Percentiles rank a stretch among this genome's conserved stretches.
phyloP scores from a whole-genome alignment of 2,113 vertebrate genomes.

The Brachyistius frenatus region DNA sequence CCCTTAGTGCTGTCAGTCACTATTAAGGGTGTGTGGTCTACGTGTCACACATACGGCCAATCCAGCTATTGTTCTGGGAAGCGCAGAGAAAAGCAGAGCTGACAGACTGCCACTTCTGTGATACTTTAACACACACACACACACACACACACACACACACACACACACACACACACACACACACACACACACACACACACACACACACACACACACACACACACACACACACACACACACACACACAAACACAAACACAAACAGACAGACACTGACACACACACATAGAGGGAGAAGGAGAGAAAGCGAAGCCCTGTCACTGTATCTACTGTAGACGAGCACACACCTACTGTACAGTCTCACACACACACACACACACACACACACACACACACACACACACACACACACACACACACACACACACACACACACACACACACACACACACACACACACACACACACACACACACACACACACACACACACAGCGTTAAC shows the following conservation, averaged over 20 bases:
- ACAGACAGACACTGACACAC: conserved; percentile 30
- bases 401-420: conserved; percentile 8
- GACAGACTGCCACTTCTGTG: conserved; percentile 94
- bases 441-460: conserved; percentile 6
- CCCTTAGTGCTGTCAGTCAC: conserved; percentile 87
- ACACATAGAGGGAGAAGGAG: neutral
- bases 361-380: conserved; percentile 14
- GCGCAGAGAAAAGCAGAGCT: conserved; percentile 93
- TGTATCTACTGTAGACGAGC: conserved; percentile 36
- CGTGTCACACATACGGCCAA: conserved; percentile 87
- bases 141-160: conserved; percentile 45
- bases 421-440: conserved; percentile 3
- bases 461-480: neutral
- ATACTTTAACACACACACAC: conserved; percentile 85
- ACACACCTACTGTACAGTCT: conserved; percentile 10
- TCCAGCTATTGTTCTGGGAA: conserved; percentile 93
- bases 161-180: conserved; percentile 28
- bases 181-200: conserved; percentile 56
- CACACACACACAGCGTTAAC: no score
- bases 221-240: conserved; percentile 45
- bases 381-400: conserved; percentile 9
- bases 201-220: conserved; percentile 43
- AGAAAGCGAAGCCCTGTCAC: conserved; percentile 13
- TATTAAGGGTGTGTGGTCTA: conserved; percentile 86
- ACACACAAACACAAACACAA: conserved; percentile 55